These are phyloP conservation scores for Tinea pellionella DNA, from an alignment of 2,888 invertebrate genomes.

Conservation along the genomic window DNA sequence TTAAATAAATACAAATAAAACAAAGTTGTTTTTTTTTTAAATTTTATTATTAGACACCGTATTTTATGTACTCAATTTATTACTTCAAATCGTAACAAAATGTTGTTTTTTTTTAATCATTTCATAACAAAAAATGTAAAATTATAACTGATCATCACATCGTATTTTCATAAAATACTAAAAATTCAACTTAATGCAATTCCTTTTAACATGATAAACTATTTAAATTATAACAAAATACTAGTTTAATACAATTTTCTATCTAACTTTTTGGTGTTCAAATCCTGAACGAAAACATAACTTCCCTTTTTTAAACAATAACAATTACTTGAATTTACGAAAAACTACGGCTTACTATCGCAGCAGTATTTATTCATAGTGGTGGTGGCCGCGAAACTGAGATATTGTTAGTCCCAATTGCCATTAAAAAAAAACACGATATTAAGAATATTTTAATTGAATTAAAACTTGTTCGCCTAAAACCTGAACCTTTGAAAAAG, in stretches of 20 bases:
- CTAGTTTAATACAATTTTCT: background rate
- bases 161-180: constrained; percentile 6
- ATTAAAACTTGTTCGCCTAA: no score
- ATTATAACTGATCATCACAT: constrained; percentile 2
- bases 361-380: no score
- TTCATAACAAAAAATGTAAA: constrained; percentile 19
- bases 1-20: background rate
- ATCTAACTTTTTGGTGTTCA: constrained; percentile 10
- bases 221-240: background rate
- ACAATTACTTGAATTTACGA: background rate
- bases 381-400: no score
- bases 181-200: background rate
- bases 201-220: background rate
- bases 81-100: constrained; percentile 68
- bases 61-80: constrained; percentile 58
- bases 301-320: background rate
- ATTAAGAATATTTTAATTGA: no score
- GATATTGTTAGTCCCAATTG: no score
- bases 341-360: no score
- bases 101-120: constrained; percentile 25
- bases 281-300: constrained; percentile 1
- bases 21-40: background rate
- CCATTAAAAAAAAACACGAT: no score
- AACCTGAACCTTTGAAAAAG: no score
- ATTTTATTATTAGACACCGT: constrained; percentile 54